These are phyloP conservation scores for Xestia xanthographa DNA, from an alignment of 2,888 invertebrate species.

Conservation along the genomic window DNA sequence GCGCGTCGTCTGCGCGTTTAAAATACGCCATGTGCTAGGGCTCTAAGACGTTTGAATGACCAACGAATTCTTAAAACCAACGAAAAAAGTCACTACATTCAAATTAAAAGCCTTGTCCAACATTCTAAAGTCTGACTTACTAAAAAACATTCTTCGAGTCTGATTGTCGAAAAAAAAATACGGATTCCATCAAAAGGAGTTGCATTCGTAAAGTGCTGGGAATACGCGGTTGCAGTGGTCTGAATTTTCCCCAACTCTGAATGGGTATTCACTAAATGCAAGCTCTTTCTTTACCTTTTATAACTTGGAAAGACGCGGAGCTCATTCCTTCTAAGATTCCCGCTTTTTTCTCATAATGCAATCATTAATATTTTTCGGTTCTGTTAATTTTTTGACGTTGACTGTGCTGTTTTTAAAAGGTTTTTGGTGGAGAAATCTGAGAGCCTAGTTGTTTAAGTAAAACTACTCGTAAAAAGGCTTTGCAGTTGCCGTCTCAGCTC, in stretches of 20 bases:
- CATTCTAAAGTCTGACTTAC: constrained; percentile 66
- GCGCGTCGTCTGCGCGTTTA: no score
- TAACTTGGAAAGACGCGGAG: constrained; percentile 85
- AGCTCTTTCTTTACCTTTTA: constrained; percentile 86
- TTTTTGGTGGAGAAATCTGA: constrained; percentile 26
- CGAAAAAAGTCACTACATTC: constrained; percentile 56
- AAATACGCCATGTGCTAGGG: no score
- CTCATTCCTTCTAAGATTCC: constrained; percentile 85
- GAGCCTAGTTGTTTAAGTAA: constrained; percentile 23
- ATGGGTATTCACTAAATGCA: constrained; percentile 89
- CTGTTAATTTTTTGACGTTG: constrained; percentile 67
- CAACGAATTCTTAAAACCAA: constrained; percentile 32
- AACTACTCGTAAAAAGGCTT: constrained; percentile 29
- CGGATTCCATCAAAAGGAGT: constrained; percentile 85
- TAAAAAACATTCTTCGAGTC: constrained; percentile 78
- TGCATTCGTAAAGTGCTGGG: constrained; percentile 87
- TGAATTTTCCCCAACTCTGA: constrained; percentile 85
- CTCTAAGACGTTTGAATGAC: constrained; percentile 31
- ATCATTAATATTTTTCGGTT: constrained; percentile 82
- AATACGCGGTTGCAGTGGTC: constrained; percentile 80
- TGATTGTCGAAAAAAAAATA: constrained; percentile 88
- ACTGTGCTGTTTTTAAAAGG: constrained; percentile 54
- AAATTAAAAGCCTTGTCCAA: constrained; percentile 68
- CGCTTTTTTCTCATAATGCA: constrained; percentile 76
- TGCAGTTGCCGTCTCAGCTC: neutral